phyloP scores from a whole-genome alignment of 2,797 vertebrate genomes.

The Odontamblyopus lacepedii region DNA sequence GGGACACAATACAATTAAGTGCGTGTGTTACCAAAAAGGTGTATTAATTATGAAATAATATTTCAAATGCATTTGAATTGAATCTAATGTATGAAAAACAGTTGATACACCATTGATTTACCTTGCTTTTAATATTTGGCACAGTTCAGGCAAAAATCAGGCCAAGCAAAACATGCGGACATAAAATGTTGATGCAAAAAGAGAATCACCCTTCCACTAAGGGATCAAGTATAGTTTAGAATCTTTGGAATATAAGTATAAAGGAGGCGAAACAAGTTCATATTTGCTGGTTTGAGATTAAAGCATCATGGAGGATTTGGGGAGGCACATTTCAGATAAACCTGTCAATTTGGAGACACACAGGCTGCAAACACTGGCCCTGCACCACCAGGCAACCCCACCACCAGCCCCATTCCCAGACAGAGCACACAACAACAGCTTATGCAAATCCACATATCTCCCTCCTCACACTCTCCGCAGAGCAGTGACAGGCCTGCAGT shows the following conservation, averaged over 20 bases:
- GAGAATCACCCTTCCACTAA: too few relatives aligned
- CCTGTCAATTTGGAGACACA: conserved; percentile 1
- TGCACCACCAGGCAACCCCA: neutral
- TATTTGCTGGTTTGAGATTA: conserved; percentile 2
- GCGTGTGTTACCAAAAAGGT: too few relatives aligned
- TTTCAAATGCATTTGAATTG: too few relatives aligned
- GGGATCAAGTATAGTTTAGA: neutral
- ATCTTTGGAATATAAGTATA: neutral
- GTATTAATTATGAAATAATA: too few relatives aligned
- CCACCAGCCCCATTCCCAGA: neutral
- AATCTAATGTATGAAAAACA: too few relatives aligned
- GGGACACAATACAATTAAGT: too few relatives aligned
- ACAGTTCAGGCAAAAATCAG: too few relatives aligned
- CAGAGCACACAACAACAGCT: neutral
- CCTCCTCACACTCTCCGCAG: neutral
- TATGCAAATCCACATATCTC: conserved; percentile 14
- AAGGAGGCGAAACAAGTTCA: neutral
- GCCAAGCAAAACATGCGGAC: too few relatives aligned
- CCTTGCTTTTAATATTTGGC: too few relatives aligned
- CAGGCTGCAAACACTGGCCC: neutral
- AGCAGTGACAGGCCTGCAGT: conserved; percentile 2
- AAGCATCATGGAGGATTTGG: neutral
- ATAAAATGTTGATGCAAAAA: too few relatives aligned
- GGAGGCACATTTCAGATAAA: conserved; percentile 4
- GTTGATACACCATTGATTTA: too few relatives aligned